Evolutionary conservation across 2,113 vertebrate genomes (phyloP).

Genomic region (Sterna hirundo): DNA sequence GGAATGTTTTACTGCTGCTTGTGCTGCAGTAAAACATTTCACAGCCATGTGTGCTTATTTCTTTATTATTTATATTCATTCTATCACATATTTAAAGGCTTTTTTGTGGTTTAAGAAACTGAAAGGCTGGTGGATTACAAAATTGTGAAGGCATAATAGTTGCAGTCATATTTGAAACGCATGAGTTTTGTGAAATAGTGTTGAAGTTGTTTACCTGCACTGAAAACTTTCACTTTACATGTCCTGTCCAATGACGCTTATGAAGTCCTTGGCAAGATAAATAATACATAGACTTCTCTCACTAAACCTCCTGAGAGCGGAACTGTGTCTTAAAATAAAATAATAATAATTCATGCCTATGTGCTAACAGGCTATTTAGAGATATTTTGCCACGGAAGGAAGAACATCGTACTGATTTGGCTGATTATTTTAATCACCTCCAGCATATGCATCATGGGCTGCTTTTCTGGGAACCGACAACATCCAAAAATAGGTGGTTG

Average conservation of each 20-base stretch:
- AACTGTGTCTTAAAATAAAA: neutral
- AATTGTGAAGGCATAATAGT: neutral
- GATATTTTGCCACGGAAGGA: neutral
- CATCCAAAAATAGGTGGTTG: constrained; percentile 18
- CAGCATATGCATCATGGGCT: neutral
- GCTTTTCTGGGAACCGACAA: neutral
- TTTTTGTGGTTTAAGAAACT: neutral
- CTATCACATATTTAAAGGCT: accelerated
- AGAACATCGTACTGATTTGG: neutral
- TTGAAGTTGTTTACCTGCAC: neutral
- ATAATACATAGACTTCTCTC: neutral
- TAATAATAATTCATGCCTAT: neutral
- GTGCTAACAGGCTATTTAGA: neutral
- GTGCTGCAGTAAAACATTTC: neutral
- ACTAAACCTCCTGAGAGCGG: neutral
- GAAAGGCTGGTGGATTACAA: neutral
- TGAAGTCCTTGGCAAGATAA: neutral
- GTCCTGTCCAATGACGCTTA: neutral
- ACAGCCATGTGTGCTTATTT: accelerated
- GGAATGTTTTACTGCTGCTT: neutral
- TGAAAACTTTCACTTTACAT: neutral
- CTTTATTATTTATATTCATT: neutral
- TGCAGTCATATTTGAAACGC: neutral
- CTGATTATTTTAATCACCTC: constrained; percentile 19
- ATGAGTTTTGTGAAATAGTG: neutral